Evolutionary conservation across 2,797 vertebrate species (phyloP), one percentile per base, ranked within the genome.

Genomic region (Champsocephalus esox): DNA sequence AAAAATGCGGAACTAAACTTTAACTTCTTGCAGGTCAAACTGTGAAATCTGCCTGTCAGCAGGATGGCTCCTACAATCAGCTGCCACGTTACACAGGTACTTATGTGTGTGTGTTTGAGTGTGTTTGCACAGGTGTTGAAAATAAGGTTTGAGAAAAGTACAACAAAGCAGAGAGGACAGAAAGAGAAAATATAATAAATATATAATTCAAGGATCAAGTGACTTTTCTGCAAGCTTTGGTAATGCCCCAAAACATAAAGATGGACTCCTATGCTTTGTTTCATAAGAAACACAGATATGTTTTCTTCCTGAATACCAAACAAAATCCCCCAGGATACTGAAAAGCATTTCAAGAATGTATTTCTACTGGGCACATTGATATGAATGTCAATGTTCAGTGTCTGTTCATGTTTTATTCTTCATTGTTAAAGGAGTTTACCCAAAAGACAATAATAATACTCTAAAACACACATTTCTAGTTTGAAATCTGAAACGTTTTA

Each of bases 111-210:
- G 71, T 64, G 60, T 70, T 56, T 56, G 17, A n/a, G 16, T 49
- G 17, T 50, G 74, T 87, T 70, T 85, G 67, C 68, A 10, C 70
- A 85, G 69, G 73, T 84, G 75, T 70, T 32, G 5, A 28, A 68
- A 56, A 62, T 59, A 43, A 50, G 77, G 28, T 2, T 44, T 48
- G 14, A 43, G 28, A 56, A 13, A 70, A 3, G 17, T n/a, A 21
- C 0, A 21, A 54, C 19, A 57, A 75, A 63, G 56, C 21, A 60
- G 28, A 62, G 7, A 21, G 11, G 44, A 19, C 32, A 21, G 38
- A 55, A 1, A 51, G n/a, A 50, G 12, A 21, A 41, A 28, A 5
- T 28, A 28, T 28, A 11, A 32, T 9, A 72, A 19, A 62, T 12
- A 73, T 34, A 48, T 17, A 43, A 38, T 44, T 50, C 1, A 52